Evolutionary conservation across 2,113 vertebrate genomes (phyloP).

Genomic region (Atractosteus spatula): DNA sequence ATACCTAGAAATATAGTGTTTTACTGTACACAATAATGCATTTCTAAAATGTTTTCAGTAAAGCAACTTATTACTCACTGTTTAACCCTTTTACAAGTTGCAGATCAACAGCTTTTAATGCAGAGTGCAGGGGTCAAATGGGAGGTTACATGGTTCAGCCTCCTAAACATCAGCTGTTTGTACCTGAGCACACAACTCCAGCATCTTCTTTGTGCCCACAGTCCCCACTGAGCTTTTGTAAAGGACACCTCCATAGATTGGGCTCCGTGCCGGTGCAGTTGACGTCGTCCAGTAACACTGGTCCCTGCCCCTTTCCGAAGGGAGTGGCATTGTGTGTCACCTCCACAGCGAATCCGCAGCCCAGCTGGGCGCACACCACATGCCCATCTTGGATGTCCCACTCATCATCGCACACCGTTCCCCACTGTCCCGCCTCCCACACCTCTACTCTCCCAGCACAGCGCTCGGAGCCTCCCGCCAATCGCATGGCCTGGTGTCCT

Average conservation of each 20-base stretch:
- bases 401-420: slow-evolving; percentile 63
- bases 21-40: too few species aligned
- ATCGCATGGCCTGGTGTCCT: slow-evolving; percentile 38
- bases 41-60: too few species aligned
- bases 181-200: slow-evolving; percentile 68
- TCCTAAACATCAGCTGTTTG: too few species aligned
- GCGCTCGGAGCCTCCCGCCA: slow-evolving; percentile 41
- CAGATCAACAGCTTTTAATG: too few species aligned
- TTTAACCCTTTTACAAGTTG: too few species aligned
- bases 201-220: slow-evolving; percentile 69
- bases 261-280: slow-evolving; percentile 59
- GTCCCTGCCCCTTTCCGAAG: slow-evolving; percentile 49
- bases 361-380: slow-evolving; percentile 58
- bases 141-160: too few species aligned
- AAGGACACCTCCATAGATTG: slow-evolving; percentile 55
- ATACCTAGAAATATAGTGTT: too few species aligned
- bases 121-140: too few species aligned
- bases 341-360: slow-evolving; percentile 55
- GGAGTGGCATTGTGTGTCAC: slow-evolving; percentile 46
- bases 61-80: too few species aligned
- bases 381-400: slow-evolving; percentile 54
- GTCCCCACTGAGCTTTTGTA: slow-evolving; percentile 24
- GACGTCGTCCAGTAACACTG: slow-evolving; percentile 55
- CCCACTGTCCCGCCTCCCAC: slow-evolving; percentile 43
- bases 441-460: slow-evolving; percentile 66